A percentile compares a stretch with the other conserved stretches of the same genome.
phyloP scores from a whole-genome alignment of 2,113 vertebrate species.

The Lynx canadensis region DNA sequence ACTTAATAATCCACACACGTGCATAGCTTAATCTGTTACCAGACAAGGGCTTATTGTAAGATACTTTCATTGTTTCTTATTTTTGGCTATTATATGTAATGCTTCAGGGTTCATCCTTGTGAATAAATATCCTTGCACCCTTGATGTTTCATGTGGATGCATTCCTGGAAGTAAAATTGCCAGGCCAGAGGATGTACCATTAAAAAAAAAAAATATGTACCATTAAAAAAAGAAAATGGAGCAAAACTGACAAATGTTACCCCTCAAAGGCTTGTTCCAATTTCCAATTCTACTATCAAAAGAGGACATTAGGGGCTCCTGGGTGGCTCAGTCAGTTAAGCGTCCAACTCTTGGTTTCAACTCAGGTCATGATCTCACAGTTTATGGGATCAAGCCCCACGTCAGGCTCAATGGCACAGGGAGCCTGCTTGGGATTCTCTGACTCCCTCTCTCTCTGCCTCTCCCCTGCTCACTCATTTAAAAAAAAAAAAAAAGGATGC shows the following conservation, averaged over 20 bases:
- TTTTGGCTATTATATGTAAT: not conserved
- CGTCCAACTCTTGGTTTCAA: no score
- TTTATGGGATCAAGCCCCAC: no score
- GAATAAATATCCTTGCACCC: not conserved
- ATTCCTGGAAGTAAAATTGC: not conserved
- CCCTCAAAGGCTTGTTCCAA: not conserved
- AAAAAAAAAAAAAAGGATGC: not conserved
- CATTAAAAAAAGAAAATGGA: not conserved
- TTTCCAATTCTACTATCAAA: not conserved
- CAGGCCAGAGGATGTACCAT: not conserved
- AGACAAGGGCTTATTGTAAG: not conserved
- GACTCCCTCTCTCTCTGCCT: no score
- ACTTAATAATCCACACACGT: not conserved
- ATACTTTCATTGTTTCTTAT: not conserved
- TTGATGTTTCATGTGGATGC: not conserved
- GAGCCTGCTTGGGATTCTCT: no score
- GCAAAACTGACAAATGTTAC: not conserved
- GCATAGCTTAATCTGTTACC: not conserved
- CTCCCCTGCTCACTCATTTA: no score
- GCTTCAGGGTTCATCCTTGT: not conserved
- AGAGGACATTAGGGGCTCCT: not conserved
- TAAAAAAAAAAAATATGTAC: not conserved
- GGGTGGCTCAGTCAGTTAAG: no score
- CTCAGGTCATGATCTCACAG: no score
- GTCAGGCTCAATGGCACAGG: no score